Conservation (phyloP, 2,797 vertebrate genomes). For the Mormyrops boulengeri region DNA sequence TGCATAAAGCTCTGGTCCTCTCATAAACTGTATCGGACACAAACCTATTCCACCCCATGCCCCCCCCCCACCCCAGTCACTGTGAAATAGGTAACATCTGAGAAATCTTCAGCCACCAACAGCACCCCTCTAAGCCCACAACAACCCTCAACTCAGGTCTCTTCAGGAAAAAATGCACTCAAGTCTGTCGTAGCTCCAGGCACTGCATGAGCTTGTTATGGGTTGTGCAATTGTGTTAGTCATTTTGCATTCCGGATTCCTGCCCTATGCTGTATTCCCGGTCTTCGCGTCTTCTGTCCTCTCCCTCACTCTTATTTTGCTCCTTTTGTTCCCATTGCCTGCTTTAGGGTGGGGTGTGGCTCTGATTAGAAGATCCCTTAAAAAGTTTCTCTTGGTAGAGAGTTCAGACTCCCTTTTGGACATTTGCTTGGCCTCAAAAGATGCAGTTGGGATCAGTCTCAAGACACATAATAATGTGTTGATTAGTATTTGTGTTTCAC, state of each 20-base stretch:
- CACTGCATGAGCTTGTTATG: slow-evolving; percentile 69
- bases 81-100: background rate
- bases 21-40: background rate
- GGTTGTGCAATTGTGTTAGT: slow-evolving; percentile 72
- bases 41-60: background rate
- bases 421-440: background rate
- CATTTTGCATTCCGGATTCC: slow-evolving; percentile 72
- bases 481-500: slow-evolving; percentile 11
- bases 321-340: slow-evolving; percentile 26
- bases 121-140: background rate
- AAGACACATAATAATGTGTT: background rate
- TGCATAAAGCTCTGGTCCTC: background rate
- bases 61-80: background rate
- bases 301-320: background rate
- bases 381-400: background rate
- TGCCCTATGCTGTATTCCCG: slow-evolving; percentile 53
- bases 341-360: background rate
- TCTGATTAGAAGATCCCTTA: background rate
- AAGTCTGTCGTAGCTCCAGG: slow-evolving; percentile 62
- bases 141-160: slow-evolving; percentile 11
- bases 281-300: background rate
- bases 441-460: too few species aligned
- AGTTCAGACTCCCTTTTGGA: background rate
- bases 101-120: background rate
- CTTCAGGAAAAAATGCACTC: slow-evolving; percentile 51